These are phyloP conservation scores for Dryoscopus gambensis DNA, from an alignment of 2,113 vertebrate genomes.

Conservation along the genomic window DNA sequence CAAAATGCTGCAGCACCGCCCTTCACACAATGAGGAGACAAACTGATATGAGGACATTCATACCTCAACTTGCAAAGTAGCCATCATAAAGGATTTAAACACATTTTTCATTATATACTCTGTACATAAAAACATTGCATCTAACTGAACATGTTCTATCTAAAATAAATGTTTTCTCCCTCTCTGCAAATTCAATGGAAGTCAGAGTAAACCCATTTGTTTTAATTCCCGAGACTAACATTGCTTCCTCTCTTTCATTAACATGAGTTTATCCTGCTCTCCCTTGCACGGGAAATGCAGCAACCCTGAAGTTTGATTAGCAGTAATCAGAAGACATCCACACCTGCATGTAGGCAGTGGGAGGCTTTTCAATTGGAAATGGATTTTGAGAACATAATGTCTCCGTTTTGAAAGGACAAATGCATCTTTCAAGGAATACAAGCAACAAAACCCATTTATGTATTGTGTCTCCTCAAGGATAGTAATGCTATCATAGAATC, in stretches of 20 bases:
- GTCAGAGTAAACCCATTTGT: background rate
- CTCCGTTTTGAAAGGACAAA: background rate
- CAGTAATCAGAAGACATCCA: background rate
- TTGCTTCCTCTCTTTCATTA: background rate
- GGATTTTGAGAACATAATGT: background rate
- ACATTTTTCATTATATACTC: background rate
- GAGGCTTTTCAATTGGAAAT: slow-evolving; percentile 5
- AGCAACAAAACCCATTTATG: background rate
- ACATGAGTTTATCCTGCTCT: background rate
- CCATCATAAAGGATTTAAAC: background rate
- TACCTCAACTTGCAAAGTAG: background rate
- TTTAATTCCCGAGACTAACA: background rate
- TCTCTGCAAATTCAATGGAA: background rate
- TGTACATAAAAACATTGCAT: background rate
- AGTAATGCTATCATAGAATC: background rate
- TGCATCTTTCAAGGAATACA: background rate
- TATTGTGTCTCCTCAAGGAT: background rate
- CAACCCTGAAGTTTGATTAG: background rate
- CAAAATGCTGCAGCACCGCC: background rate
- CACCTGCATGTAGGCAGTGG: background rate
- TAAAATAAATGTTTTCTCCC: background rate
- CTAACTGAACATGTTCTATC: background rate
- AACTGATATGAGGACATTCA: background rate
- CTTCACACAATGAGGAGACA: background rate
- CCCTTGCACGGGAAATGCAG: background rate